Percentiles rank a stretch among this genome's conserved stretches.
phyloP scores from a whole-genome alignment of 1,140 invertebrate species.

The Sminthurinus signatus region DNA sequence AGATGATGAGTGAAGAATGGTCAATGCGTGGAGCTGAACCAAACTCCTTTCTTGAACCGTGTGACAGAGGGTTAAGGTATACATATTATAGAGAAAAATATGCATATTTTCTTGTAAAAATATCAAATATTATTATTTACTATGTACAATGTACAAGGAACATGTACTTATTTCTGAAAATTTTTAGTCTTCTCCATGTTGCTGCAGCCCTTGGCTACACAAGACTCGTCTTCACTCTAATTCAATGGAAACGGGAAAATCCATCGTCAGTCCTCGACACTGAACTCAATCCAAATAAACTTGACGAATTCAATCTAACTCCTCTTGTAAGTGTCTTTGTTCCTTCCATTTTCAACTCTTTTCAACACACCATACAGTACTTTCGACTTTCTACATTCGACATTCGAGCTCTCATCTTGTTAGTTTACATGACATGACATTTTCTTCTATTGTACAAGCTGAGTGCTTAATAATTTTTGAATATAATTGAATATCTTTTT shows the following conservation, averaged over 20 bases:
- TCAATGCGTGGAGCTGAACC: constrained; percentile 7
- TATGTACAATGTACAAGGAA: too few species aligned
- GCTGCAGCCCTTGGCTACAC: constrained; percentile 57
- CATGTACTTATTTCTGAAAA: too few species aligned
- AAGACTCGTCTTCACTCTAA: constrained; percentile 60
- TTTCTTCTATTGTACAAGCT: too few species aligned
- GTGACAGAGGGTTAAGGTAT: constrained; percentile 62
- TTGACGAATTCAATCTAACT: constrained; percentile 79
- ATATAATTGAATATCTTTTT: too few species aligned
- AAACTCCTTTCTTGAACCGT: constrained; percentile 41
- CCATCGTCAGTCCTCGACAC: constrained; percentile 75
- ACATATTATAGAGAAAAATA: too few species aligned
- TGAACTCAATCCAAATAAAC: constrained; percentile 83
- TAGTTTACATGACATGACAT: too few species aligned
- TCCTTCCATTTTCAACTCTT: not conserved
- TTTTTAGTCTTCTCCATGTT: constrained; percentile 80
- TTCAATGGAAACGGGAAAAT: constrained; percentile 83
- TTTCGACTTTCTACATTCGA: too few species aligned
- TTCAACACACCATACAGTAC: too few species aligned
- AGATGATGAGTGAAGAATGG: constrained; percentile 40
- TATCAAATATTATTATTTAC: too few species aligned
- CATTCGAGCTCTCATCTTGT: too few species aligned
- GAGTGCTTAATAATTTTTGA: too few species aligned
- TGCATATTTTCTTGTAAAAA: too few species aligned
- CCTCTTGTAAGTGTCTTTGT: constrained; percentile 60